These are phyloP conservation scores for Lepidurus couesii DNA, from an alignment of 1,140 invertebrate species.

Conservation along the genomic window DNA sequence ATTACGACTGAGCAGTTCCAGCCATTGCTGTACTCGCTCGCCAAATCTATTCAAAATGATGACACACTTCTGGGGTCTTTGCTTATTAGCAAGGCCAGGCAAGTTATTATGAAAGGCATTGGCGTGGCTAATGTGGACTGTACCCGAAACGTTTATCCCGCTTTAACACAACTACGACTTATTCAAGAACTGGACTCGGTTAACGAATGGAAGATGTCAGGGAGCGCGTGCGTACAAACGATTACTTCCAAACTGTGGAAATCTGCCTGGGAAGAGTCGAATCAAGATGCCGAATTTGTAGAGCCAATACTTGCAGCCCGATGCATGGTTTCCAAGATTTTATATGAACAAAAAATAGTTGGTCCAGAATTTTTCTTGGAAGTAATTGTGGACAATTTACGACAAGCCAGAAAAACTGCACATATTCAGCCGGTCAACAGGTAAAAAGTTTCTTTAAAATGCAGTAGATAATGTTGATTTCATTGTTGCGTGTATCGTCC, in stretches of 20 bases:
- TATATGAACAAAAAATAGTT: not conserved
- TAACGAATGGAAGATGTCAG: not conserved
- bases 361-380: not conserved
- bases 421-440: not conserved
- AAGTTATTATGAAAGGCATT: not conserved
- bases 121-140: conserved; percentile 23
- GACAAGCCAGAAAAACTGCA: not conserved
- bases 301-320: not conserved
- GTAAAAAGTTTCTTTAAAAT: not conserved
- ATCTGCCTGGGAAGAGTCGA: not conserved
- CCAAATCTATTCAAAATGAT: not conserved
- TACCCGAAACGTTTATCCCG: conserved; percentile 28
- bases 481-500: too few relatives aligned
- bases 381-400: not conserved
- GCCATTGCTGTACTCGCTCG: not conserved
- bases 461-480: too few relatives aligned
- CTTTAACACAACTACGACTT: conserved; percentile 22
- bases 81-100: not conserved
- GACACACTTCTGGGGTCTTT: not conserved
- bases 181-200: conserved; percentile 20
- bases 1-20: conserved; percentile 24
- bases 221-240: not conserved
- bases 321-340: not conserved
- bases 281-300: not conserved
- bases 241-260: not conserved